phyloP scores from a whole-genome alignment of 2,888 invertebrate genomes.

The Prenolepis imparis region DNA sequence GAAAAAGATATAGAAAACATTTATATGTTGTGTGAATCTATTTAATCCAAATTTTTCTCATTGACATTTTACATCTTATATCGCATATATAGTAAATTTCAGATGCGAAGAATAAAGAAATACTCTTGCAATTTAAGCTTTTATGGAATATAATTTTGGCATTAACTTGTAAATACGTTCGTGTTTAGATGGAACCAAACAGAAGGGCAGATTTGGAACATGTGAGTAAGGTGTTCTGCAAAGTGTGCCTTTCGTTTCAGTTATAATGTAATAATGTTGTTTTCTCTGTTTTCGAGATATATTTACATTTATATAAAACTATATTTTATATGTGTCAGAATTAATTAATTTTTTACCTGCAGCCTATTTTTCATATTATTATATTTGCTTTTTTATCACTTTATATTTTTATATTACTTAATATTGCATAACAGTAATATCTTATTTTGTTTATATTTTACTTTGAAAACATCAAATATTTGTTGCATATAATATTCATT shows the following conservation, averaged over 20 bases:
- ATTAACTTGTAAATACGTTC: constrained; percentile 75
- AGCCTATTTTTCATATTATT: constrained; percentile 8
- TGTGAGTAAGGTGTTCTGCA: constrained; percentile 89
- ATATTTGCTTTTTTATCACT: constrained; percentile 1
- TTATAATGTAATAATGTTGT: constrained; percentile 36
- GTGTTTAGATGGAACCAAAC: constrained; percentile 93
- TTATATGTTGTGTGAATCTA: background rate
- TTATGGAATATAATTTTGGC: constrained; percentile 37
- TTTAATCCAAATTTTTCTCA: constrained; percentile 11
- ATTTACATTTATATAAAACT: background rate
- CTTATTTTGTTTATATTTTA: constrained; percentile 49
- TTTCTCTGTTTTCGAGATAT: background rate
- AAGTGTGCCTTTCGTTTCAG: constrained; percentile 67
- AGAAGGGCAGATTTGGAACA: constrained; percentile 93
- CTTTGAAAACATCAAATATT: constrained; percentile 15
- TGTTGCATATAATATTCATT: constrained; percentile 50
- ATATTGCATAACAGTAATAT: constrained; percentile 22
- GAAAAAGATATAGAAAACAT: constrained; percentile 50
- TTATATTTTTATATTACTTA: constrained; percentile 5
- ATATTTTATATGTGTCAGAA: constrained; percentile 21
- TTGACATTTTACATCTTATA: background rate
- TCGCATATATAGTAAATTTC: background rate
- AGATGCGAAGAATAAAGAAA: background rate
- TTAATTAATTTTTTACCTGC: background rate
- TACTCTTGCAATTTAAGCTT: background rate